phyloP scores from a whole-genome alignment of 2,113 vertebrate genomes.

The Indicator maculatus region DNA sequence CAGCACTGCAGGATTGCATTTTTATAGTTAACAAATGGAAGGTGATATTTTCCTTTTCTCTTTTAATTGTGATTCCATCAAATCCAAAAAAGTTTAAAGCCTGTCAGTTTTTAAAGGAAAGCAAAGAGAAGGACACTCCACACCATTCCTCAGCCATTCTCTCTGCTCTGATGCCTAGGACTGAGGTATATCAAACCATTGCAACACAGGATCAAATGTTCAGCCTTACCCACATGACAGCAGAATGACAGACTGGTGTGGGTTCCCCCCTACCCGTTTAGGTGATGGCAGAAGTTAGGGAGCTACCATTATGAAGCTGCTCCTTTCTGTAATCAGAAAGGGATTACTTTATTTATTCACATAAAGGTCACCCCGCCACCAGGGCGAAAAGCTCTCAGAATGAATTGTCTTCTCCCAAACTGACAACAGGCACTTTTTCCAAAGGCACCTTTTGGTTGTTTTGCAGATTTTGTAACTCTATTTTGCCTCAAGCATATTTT shows the following conservation, averaged over 20 bases:
- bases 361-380: slow-evolving; percentile 16
- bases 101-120: slow-evolving; percentile 25
- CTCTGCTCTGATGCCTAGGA: neutral
- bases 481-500: neutral
- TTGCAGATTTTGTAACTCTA: neutral
- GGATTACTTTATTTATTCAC: slow-evolving; percentile 42
- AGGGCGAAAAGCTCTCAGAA: neutral
- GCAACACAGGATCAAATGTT: neutral
- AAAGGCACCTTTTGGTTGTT: neutral
- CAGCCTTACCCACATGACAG: neutral
- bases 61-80: slow-evolving; percentile 58
- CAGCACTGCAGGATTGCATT: slow-evolving; percentile 54
- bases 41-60: slow-evolving; percentile 44
- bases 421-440: neutral
- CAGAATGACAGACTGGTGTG: neutral
- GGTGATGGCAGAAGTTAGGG: neutral
- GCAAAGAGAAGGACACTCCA: neutral
- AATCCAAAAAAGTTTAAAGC: slow-evolving; percentile 44
- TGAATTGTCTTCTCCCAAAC: neutral
- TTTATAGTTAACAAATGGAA: slow-evolving; percentile 62
- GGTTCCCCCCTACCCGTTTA: neutral
- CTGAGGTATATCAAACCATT: neutral
- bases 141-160: neutral
- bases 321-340: slow-evolving; percentile 37
- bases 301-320: neutral